These are phyloP conservation scores for Dryas iulia DNA, from an alignment of 1,140 invertebrate species.

Conservation along the genomic window DNA sequence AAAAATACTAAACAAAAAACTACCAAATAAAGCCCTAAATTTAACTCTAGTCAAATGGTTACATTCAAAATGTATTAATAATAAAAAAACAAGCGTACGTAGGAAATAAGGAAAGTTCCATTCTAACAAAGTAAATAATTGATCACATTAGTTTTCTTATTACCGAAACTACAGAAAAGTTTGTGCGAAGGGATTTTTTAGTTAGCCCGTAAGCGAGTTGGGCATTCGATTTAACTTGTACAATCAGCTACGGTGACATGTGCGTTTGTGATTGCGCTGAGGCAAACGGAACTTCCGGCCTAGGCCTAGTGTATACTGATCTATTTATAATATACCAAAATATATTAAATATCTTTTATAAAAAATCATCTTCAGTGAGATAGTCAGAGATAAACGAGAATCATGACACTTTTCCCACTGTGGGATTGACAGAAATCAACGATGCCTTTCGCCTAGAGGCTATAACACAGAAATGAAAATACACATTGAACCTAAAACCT, in stretches of 20 bases:
- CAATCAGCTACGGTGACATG: slow-evolving; percentile 16
- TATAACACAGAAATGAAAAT: too few relatives aligned
- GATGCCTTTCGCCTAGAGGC: too few relatives aligned
- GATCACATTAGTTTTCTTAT: slow-evolving; percentile 6
- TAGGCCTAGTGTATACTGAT: neutral
- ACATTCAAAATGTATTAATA: neutral
- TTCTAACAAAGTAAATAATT: slow-evolving; percentile 9
- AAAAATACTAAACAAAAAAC: neutral
- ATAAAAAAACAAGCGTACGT: neutral
- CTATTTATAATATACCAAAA: neutral
- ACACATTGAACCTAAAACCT: too few relatives aligned
- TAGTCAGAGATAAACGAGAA: too few relatives aligned
- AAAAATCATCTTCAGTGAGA: too few relatives aligned
- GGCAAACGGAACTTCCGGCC: neutral
- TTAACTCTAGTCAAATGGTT: neutral
- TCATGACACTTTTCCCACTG: too few relatives aligned
- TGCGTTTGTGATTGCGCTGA: neutral
- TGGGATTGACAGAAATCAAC: too few relatives aligned
- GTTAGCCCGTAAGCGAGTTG: slow-evolving; percentile 10
- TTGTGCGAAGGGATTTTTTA: slow-evolving; percentile 5
- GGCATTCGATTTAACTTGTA: slow-evolving; percentile 24
- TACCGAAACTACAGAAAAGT: neutral
- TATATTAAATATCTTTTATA: too few relatives aligned
- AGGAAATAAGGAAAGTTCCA: neutral
- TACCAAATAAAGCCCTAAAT: neutral